Conservation (phyloP, 2,888 invertebrate species). For the Chymomyza fuscimana region DNA sequence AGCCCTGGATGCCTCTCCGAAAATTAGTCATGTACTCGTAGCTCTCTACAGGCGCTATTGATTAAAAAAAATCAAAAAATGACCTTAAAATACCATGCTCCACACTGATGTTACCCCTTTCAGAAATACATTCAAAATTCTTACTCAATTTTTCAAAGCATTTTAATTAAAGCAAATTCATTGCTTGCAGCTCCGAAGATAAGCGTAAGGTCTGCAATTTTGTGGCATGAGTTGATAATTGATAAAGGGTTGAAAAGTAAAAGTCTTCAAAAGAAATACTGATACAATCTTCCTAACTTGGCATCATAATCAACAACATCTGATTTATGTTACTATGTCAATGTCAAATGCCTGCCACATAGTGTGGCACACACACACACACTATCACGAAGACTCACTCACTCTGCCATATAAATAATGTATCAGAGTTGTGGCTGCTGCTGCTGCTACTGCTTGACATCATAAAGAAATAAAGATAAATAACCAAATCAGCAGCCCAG, state of each 20-base stretch:
- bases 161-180: too few species aligned
- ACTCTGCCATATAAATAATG: slow-evolving; percentile 60
- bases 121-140: too few species aligned
- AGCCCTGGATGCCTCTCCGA: too few species aligned
- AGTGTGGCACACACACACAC: slow-evolving; percentile 13
- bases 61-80: too few species aligned
- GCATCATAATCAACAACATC: background rate
- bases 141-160: too few species aligned
- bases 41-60: too few species aligned
- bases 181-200: too few species aligned
- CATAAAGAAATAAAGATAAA: slow-evolving; percentile 73
- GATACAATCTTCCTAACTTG: background rate
- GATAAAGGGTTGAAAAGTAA: slow-evolving; percentile 49
- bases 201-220: too few species aligned
- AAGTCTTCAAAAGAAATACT: background rate
- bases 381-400: background rate
- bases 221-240: slow-evolving; percentile 37
- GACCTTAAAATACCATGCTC: too few species aligned
- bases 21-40: too few species aligned
- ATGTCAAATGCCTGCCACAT: slow-evolving; percentile 65
- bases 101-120: too few species aligned
- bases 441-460: slow-evolving; percentile 30
- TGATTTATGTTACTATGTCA: slow-evolving; percentile 68
- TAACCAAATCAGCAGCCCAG: slow-evolving; percentile 68
- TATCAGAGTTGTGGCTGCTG: slow-evolving; percentile 55